Evolutionary conservation across 2,113 vertebrate genomes (phyloP).

Genomic region (Tragelaphus imberbis): DNA sequence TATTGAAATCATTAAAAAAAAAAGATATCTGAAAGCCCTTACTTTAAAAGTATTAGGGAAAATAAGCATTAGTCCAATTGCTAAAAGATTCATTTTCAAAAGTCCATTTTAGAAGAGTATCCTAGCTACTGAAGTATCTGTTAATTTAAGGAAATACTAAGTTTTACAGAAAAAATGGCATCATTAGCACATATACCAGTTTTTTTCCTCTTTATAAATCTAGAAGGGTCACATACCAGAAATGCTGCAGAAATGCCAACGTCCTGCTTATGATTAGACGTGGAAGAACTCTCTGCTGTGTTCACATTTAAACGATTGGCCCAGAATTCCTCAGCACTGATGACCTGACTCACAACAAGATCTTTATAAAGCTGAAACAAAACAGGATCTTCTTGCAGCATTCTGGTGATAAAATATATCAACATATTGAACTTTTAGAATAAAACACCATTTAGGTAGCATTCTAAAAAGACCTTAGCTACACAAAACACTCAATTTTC

Average conservation of each 20-base stretch:
- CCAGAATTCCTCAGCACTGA: conserved; percentile 99
- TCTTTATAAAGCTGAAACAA: conserved; percentile 99
- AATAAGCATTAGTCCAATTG: neutral
- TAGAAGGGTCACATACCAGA: conserved; percentile 85
- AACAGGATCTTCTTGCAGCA: conserved; percentile 98
- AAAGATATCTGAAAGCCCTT: neutral
- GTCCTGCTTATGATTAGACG: conserved; percentile 90
- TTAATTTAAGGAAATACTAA: conserved; percentile 14
- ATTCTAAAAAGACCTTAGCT: neutral
- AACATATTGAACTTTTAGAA: conserved; percentile 71
- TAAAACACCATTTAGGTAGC: conserved; percentile 53
- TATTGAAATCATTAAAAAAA: neutral
- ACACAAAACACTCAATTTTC: neutral
- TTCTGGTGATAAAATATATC: conserved; percentile 84
- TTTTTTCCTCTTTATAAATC: neutral
- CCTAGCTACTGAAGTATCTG: neutral
- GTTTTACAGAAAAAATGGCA: conserved; percentile 5
- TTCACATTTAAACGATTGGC: conserved; percentile 92
- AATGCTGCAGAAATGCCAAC: conserved; percentile 99
- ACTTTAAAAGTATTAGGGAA: neutral
- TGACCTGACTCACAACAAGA: conserved; percentile 98
- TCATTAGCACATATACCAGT: neutral
- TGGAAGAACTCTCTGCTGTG: conserved; percentile 80
- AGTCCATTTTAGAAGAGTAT: neutral
- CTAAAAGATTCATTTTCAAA: conserved; percentile 9